Conservation (phyloP, 1,140 invertebrate genomes). For the Delia radicum region DNA sequence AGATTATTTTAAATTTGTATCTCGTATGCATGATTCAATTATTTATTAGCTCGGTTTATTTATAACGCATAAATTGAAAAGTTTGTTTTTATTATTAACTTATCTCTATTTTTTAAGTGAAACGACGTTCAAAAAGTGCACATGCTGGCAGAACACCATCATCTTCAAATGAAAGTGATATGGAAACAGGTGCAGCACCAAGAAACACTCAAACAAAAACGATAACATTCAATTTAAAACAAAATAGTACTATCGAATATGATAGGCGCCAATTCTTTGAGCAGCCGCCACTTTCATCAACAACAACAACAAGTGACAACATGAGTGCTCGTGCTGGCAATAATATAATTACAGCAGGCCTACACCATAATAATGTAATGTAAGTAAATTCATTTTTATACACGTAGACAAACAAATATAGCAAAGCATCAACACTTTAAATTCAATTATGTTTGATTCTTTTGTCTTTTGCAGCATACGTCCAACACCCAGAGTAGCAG, state of each 20-base stretch:
- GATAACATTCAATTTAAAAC: constrained; percentile 53
- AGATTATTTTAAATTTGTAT: no score
- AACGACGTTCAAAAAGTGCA: constrained; percentile 56
- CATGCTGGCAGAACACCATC: constrained; percentile 40
- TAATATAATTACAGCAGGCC: constrained; percentile 41
- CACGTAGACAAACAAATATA: background rate
- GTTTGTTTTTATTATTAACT: no score
- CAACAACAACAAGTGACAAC: constrained; percentile 16
- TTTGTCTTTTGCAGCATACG: constrained; percentile 37
- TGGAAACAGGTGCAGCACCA: constrained; percentile 30
- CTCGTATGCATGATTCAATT: no score
- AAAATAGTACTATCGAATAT: constrained; percentile 53
- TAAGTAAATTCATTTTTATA: constrained; percentile 35
- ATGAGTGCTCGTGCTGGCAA: constrained; percentile 27
- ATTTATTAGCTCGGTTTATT: no score
- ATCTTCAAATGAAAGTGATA: constrained; percentile 27
- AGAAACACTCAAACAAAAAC: constrained; percentile 54
- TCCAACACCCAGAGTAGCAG: constrained; percentile 41
- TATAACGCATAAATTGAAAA: no score
- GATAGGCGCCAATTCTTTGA: constrained; percentile 52
- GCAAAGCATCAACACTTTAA: background rate
- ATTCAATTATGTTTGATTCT: background rate
- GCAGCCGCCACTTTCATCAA: constrained; percentile 35
- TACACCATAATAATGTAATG: constrained; percentile 53
- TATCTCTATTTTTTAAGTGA: constrained; percentile 36